Base-by-base conservation (phyloP, 2,113 vertebrate species). In the Tretioscincus oriximinensis region DNA sequence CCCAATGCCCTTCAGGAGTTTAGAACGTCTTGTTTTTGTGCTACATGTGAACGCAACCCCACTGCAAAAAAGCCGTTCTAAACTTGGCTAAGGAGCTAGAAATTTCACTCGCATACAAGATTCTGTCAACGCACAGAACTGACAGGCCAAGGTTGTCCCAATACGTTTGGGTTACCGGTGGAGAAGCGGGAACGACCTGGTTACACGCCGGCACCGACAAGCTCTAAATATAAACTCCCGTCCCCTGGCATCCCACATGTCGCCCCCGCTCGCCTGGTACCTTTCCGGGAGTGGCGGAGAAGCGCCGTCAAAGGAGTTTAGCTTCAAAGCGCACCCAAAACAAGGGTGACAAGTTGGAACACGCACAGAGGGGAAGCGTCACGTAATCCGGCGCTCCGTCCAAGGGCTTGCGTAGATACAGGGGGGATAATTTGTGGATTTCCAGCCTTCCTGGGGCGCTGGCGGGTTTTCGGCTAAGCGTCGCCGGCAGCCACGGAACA, bases 251-350 rank as follows among this genome's bases (percentile, higher is more conserved):
- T n/a, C 1, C 49, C 22, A 1, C 29, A 14, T 14, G 0, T 64
- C 69, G 71, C 82, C 86, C 88, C 66, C 83, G 61, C 88, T 88
- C 88, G 86, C 88, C 89, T 76, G 84, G 85, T 89, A 10, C 0
- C 5, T 26, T 88, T 88, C 66, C 28, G 81, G 0, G 28, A 86
- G 76, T 89, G 90, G 85, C 8, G 31, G 73, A 54, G 85, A 86
- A 83, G 72, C 10, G 80, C 82, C 76, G 86, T 89, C 87, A 79
- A 1, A 81, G 88, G 85, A 81, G 81, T 47, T 91, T 84, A 84
- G 69, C 85, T 89, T 72, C 71, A 80, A 60, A 63, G 61, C 63
- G n/a, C 2, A 12, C 21, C 6, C 47, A 49, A 49, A 49, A 49
- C 47, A 10, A 11, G 49, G 47, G 6, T 6, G 10, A 14, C 51